phyloP scores from a whole-genome alignment of 2,113 vertebrate species.

The Centropus bengalensis region DNA sequence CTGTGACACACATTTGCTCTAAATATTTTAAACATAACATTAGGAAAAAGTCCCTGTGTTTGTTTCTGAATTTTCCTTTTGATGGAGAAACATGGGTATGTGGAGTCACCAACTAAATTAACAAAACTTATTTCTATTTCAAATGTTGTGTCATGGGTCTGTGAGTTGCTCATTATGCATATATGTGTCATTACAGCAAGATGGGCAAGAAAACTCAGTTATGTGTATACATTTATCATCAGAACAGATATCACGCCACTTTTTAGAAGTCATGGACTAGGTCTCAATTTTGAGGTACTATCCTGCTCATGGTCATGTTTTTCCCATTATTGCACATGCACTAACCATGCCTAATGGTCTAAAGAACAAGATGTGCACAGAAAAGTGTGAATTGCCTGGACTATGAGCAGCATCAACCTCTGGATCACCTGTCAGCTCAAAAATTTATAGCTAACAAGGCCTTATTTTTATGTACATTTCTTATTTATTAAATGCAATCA shows the following conservation, averaged over 20 bases:
- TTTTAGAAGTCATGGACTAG: background rate
- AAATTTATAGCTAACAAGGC: background rate
- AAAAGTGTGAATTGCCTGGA: background rate
- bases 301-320: background rate
- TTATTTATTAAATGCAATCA: background rate
- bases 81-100: background rate
- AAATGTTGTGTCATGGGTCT: background rate
- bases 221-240: background rate
- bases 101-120: background rate
- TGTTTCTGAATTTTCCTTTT: background rate
- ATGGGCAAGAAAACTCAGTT: background rate
- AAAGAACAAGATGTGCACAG: background rate
- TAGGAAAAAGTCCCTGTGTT: background rate
- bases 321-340: background rate
- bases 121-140: background rate
- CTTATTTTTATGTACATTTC: background rate
- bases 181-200: accelerated
- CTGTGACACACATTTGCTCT: background rate
- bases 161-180: background rate
- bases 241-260: background rate
- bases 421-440: background rate
- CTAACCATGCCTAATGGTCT: background rate
- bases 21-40: background rate
- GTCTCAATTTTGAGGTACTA: accelerated
- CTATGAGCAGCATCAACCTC: background rate